These are phyloP conservation scores for Zalophus californianus DNA, from an alignment of 2,797 vertebrate genomes.

Conservation along the genomic window DNA sequence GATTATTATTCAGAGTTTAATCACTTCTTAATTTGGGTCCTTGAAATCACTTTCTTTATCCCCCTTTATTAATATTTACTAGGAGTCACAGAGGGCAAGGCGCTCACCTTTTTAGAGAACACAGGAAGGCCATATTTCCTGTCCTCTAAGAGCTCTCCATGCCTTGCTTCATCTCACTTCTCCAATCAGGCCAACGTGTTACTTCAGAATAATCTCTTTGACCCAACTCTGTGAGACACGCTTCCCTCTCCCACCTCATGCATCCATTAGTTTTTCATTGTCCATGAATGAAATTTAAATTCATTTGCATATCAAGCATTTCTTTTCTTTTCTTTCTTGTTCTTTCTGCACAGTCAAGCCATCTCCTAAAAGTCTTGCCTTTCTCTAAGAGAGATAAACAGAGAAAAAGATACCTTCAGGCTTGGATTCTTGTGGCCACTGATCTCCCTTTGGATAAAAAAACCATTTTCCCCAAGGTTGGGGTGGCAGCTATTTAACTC, in stretches of 20 bases:
- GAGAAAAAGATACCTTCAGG: neutral
- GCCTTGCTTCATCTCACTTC: neutral
- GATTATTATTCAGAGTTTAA: constrained; percentile 45
- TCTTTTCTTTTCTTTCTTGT: neutral
- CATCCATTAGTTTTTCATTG: neutral
- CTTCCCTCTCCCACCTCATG: neutral
- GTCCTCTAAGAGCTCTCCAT: neutral
- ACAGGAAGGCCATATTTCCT: neutral
- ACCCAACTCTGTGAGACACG: neutral
- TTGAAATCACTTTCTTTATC: constrained; percentile 42
- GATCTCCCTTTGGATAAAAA: neutral
- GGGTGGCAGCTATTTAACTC: constrained; percentile 21
- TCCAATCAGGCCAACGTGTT: neutral
- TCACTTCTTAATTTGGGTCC: constrained; percentile 40
- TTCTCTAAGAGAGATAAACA: constrained; percentile 17
- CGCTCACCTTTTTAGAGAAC: neutral
- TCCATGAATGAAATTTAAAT: constrained; percentile 16
- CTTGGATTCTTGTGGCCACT: neutral
- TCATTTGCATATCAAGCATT: constrained; percentile 4
- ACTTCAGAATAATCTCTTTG: constrained; percentile 49
- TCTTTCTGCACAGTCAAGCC: neutral
- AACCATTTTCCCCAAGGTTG: neutral
- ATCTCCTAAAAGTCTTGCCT: neutral
- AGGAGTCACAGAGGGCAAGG: neutral
- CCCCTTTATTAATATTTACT: constrained; percentile 37